phyloP scores from a whole-genome alignment of 2,888 invertebrate species.

The Agriotes lineatus region DNA sequence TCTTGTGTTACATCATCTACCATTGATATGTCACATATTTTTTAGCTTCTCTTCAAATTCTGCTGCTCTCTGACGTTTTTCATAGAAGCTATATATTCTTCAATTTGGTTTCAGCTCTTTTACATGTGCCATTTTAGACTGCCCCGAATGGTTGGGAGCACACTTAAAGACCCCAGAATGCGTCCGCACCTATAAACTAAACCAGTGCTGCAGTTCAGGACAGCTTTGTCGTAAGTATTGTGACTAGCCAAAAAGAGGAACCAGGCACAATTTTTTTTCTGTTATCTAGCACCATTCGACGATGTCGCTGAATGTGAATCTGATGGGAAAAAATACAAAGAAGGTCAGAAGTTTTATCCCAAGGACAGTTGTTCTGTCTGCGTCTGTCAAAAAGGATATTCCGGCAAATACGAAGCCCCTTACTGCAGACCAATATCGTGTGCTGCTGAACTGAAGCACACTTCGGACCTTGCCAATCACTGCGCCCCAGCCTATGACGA shows the following conservation, averaged over 20 bases:
- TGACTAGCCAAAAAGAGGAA: background rate
- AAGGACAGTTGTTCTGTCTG: slow-evolving; percentile 45
- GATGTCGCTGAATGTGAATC: slow-evolving; percentile 32
- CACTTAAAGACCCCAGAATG: background rate
- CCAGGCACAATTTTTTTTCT: background rate
- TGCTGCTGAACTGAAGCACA: slow-evolving; percentile 42
- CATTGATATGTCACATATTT: too few relatives aligned
- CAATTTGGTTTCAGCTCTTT: slow-evolving; percentile 8
- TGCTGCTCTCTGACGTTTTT: too few relatives aligned
- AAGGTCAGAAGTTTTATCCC: slow-evolving; percentile 46
- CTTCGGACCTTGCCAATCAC: slow-evolving; percentile 39
- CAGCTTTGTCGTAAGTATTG: slow-evolving; percentile 16
- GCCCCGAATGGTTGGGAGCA: slow-evolving; percentile 24
- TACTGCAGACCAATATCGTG: slow-evolving; percentile 45
- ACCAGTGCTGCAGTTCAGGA: slow-evolving; percentile 5
- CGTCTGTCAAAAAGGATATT: slow-evolving; percentile 45
- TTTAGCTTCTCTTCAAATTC: too few relatives aligned
- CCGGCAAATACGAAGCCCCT: slow-evolving; percentile 47
- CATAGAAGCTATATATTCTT: too few relatives aligned
- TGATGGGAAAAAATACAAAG: slow-evolving; percentile 44
- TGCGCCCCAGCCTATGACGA: slow-evolving; percentile 45
- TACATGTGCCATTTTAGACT: slow-evolving; percentile 30
- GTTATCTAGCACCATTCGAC: slow-evolving; percentile 2
- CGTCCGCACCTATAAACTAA: background rate
- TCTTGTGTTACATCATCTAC: too few relatives aligned